Evolutionary conservation across 2,113 vertebrate species (phyloP).

Genomic region (Odocoileus virginianus): DNA sequence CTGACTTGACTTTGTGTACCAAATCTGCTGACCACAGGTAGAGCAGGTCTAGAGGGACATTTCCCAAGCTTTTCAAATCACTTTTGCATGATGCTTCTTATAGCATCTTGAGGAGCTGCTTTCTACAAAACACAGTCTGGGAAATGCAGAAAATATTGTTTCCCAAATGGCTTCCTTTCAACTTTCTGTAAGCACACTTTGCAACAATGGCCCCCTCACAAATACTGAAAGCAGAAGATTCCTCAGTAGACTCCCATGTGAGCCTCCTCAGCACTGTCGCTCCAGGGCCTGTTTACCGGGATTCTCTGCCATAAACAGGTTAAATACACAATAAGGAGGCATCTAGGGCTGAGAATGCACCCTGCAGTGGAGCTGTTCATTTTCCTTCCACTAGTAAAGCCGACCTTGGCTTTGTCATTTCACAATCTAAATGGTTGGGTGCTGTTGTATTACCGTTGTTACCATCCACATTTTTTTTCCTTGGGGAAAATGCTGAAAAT

Average conservation of each 20-base stretch:
- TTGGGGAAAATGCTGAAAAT: background rate
- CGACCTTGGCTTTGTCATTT: background rate
- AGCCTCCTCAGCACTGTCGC: too few relatives aligned
- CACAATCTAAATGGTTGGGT: background rate
- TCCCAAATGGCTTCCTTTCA: background rate
- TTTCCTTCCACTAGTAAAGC: background rate
- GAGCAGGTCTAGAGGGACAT: background rate
- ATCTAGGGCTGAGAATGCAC: background rate
- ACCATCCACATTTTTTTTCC: background rate
- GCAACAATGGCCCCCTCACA: background rate
- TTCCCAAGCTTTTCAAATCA: background rate
- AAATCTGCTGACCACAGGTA: background rate
- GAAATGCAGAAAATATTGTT: background rate
- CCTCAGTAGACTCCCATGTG: rapidly evolving
- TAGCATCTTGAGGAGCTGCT: background rate
- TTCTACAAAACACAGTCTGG: background rate
- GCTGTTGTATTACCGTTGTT: background rate
- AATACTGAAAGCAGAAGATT: background rate
- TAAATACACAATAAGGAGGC: background rate
- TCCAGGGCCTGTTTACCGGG: background rate
- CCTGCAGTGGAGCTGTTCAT: background rate
- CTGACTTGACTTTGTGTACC: background rate
- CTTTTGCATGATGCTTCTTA: background rate
- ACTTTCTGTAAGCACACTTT: background rate
- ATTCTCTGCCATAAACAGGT: background rate